These are phyloP conservation scores for Acleris emargana DNA, from an alignment of 2,888 invertebrate genomes.

Conservation along the genomic window DNA sequence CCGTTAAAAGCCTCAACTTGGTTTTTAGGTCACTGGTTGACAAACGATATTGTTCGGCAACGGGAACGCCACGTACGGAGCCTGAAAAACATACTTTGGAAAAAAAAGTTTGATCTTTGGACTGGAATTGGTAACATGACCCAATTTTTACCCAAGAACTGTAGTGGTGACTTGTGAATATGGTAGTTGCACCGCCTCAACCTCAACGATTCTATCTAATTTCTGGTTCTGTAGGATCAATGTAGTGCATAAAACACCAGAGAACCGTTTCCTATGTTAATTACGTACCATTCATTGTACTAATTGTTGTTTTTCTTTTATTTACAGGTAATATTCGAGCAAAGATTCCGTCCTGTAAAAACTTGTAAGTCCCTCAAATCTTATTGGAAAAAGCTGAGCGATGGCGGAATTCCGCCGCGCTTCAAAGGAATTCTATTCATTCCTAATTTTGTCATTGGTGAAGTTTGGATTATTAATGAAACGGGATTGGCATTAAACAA, in stretches of 20 bases:
- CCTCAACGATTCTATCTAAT: too few relatives aligned
- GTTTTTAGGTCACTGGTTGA: neutral
- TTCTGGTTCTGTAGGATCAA: too few relatives aligned
- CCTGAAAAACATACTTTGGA: too few relatives aligned
- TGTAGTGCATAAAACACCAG: too few relatives aligned
- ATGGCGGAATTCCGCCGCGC: constrained; percentile 15
- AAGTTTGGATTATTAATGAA: constrained; percentile 27
- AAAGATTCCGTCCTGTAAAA: constrained; percentile 19
- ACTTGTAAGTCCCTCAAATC: constrained; percentile 30
- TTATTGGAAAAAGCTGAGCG: constrained; percentile 20
- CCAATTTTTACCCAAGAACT: too few relatives aligned
- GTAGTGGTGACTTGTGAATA: too few relatives aligned
- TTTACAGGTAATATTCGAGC: constrained; percentile 30
- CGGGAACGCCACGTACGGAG: too few relatives aligned
- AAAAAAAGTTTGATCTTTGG: too few relatives aligned
- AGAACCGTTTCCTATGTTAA: too few relatives aligned
- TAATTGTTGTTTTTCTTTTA: constrained; percentile 15
- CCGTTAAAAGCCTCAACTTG: constrained; percentile 19
- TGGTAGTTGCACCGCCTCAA: too few relatives aligned
- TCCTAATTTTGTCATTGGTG: constrained; percentile 24
- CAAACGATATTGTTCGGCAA: constrained; percentile 2
- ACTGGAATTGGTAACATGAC: too few relatives aligned
- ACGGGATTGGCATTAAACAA: constrained; percentile 10
- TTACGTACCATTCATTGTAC: neutral
- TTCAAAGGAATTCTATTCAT: constrained; percentile 17